phyloP scores from a whole-genome alignment of 2,113 vertebrate species.

The Pontoporia blainvillei region DNA sequence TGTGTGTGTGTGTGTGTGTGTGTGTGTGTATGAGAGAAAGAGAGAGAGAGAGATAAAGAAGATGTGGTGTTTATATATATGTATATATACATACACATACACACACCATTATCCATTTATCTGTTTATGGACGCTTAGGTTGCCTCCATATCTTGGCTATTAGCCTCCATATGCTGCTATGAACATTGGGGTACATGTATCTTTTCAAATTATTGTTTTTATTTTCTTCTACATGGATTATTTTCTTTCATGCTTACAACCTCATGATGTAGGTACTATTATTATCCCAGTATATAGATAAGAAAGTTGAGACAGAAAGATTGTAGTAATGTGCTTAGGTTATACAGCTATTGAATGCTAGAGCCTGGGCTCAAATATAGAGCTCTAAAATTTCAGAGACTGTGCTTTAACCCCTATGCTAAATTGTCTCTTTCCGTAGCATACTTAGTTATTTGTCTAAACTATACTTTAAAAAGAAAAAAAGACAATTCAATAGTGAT shows the following conservation, averaged over 20 bases:
- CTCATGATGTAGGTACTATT: neutral
- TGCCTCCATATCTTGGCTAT: neutral
- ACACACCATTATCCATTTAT: neutral
- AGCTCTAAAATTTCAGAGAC: neutral
- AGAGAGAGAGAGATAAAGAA: too few species aligned
- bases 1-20: neutral
- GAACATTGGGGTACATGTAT: neutral
- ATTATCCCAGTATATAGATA: neutral
- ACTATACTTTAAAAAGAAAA: neutral
- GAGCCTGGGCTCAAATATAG: neutral
- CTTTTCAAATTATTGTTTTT: neutral
- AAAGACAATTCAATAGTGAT: neutral
- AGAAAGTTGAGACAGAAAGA: conserved; percentile 18
- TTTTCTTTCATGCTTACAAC: conserved; percentile 31
- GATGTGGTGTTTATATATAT: neutral
- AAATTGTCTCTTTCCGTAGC: neutral
- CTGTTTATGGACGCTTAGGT: neutral
- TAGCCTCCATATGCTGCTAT: neutral
- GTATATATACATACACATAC: neutral
- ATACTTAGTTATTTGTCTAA: neutral
- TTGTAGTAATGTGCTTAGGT: neutral
- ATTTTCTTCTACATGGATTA: neutral
- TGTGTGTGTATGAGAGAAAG: too few species aligned
- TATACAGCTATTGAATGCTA: neutral
- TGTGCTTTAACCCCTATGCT: neutral